These are phyloP conservation scores for Theretra japonica DNA, from an alignment of 2,888 invertebrate genomes.

Conservation along the genomic window DNA sequence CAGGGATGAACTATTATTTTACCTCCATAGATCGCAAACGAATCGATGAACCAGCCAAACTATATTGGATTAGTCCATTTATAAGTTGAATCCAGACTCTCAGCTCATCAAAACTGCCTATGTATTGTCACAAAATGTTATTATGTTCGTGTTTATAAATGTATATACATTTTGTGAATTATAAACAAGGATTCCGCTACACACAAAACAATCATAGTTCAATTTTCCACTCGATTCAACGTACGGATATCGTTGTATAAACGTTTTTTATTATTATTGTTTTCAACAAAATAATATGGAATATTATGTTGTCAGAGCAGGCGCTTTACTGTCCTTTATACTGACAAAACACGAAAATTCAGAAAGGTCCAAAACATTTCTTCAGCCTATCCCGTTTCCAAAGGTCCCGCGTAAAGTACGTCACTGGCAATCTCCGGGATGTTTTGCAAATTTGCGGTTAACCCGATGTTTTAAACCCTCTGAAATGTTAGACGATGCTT, in stretches of 20 bases:
- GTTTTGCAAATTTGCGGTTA: constrained; percentile 42
- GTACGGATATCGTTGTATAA: background rate
- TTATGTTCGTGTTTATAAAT: background rate
- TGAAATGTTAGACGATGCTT: background rate
- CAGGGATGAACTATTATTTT: too few species aligned
- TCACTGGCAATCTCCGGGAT: background rate
- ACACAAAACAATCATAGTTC: background rate
- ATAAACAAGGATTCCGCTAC: background rate
- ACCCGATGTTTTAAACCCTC: constrained; percentile 48
- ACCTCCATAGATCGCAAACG: too few species aligned
- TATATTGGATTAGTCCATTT: too few species aligned
- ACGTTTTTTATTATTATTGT: background rate
- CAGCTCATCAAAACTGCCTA: too few species aligned
- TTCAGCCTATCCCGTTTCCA: background rate
- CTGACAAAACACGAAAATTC: too few species aligned
- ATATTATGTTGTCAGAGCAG: background rate
- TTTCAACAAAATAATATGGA: background rate
- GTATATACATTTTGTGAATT: background rate
- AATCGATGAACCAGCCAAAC: too few species aligned
- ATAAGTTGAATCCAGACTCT: too few species aligned
- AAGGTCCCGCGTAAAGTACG: background rate
- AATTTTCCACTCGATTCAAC: background rate
- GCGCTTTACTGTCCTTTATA: too few species aligned
- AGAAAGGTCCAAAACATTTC: background rate
- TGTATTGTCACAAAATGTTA: too few species aligned